phyloP scores from a whole-genome alignment of 2,113 vertebrate species.

The Xenopus borealis region DNA sequence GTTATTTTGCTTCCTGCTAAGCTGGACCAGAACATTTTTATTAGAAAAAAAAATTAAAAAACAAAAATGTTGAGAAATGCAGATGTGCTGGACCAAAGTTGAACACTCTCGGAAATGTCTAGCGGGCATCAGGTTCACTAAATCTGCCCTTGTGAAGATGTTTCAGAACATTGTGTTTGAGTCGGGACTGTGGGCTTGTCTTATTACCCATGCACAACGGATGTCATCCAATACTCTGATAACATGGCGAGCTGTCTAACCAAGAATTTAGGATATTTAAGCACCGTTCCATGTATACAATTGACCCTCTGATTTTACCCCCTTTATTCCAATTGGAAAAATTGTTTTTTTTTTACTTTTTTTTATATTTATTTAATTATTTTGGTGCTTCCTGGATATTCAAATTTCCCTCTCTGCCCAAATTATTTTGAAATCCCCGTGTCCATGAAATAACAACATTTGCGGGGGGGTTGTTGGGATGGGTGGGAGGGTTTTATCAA shows the following conservation, averaged over 20 bases:
- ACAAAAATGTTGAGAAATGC: conserved; percentile 1
- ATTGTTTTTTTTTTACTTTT: too few species aligned
- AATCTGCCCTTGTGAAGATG: neutral
- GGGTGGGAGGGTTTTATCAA: neutral
- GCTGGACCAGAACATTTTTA: conserved; percentile 28
- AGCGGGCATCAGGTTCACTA: conserved; percentile 13
- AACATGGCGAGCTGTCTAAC: conserved; percentile 4
- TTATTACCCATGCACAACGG: neutral
- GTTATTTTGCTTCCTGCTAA: conserved; percentile 33
- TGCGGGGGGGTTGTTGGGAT: neutral
- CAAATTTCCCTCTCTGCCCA: neutral
- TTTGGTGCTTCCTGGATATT: conserved; percentile 35
- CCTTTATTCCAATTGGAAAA: too few species aligned
- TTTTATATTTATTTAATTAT: neutral
- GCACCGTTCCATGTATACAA: neutral
- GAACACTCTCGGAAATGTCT: neutral
- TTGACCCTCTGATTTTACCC: too few species aligned
- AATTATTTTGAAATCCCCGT: neutral
- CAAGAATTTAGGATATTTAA: conserved; percentile 8
- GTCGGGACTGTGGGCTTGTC: neutral
- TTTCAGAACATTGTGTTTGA: neutral
- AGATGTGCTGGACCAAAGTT: conserved; percentile 41
- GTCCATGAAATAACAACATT: neutral
- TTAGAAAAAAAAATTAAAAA: neutral
- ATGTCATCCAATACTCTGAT: neutral